phyloP scores from a whole-genome alignment of 2,888 invertebrate genomes.

The Troides helena region DNA sequence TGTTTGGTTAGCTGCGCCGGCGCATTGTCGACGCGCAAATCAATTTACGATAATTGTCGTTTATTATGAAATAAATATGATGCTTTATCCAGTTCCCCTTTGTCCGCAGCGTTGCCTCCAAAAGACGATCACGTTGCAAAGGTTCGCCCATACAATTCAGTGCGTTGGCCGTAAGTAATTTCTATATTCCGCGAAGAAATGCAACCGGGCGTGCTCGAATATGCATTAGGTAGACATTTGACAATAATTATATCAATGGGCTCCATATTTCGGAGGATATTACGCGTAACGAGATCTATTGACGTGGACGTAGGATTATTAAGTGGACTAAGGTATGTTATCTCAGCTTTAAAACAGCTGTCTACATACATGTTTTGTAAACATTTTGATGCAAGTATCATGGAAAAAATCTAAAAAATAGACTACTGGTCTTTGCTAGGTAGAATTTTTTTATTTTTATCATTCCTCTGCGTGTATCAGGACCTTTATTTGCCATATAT shows the following conservation, averaged over 20 bases:
- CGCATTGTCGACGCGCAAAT: conserved; percentile 70
- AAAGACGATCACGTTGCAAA: conserved; percentile 51
- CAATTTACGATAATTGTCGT: conserved; percentile 80
- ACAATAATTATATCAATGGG: conserved; percentile 69
- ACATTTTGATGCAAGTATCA: not conserved
- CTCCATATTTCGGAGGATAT: conserved; percentile 61
- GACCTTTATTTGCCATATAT: too few species aligned
- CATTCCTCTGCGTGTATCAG: too few species aligned
- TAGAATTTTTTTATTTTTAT: not conserved
- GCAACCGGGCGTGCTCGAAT: conserved; percentile 56
- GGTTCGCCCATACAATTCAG: conserved; percentile 50
- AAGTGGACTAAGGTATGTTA: conserved; percentile 50
- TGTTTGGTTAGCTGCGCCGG: conserved; percentile 84
- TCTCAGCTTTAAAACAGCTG: conserved; percentile 73
- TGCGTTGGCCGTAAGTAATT: conserved; percentile 64
- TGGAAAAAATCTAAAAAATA: conserved; percentile 6
- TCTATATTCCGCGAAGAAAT: conserved; percentile 69
- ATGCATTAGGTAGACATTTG: conserved; percentile 54
- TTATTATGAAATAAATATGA: conserved; percentile 81
- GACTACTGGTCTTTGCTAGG: not conserved
- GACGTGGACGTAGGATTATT: conserved; percentile 40
- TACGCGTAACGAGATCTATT: conserved; percentile 65
- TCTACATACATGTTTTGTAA: conserved; percentile 36
- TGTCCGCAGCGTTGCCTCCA: conserved; percentile 53
- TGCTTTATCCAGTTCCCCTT: conserved; percentile 64